Evolutionary conservation across 2,797 vertebrate species (phyloP).

Genomic region (Sebastes dallii): DNA sequence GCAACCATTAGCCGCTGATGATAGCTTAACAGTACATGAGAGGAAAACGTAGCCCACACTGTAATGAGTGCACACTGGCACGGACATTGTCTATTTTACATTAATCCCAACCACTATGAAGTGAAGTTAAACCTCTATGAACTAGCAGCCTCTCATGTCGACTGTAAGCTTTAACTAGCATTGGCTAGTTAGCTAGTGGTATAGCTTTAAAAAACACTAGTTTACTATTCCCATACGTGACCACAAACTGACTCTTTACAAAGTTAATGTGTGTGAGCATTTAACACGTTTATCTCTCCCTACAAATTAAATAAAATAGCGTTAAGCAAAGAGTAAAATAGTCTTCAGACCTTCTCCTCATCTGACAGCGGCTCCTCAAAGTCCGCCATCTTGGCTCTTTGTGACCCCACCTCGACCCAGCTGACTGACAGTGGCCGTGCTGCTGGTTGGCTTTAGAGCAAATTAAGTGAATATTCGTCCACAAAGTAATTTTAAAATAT

Average conservation of each 20-base stretch:
- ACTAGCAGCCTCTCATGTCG: constrained; percentile 1
- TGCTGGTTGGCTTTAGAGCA: not conserved
- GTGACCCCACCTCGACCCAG: constrained; percentile 80
- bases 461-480: not conserved
- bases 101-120: not conserved
- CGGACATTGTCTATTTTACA: not conserved
- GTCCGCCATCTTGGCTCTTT: constrained; percentile 95
- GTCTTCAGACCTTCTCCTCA: constrained; percentile 90
- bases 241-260: not conserved
- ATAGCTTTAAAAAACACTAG: constrained; percentile 26
- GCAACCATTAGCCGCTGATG: constrained; percentile 54
- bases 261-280: not conserved
- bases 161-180: constrained; percentile 41
- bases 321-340: constrained; percentile 13
- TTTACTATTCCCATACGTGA: not conserved
- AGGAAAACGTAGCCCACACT: not conserved
- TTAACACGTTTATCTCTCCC: accelerated
- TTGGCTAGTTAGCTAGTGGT: constrained; percentile 61
- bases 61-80: not conserved
- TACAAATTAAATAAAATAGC: not conserved
- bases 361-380: constrained; percentile 94
- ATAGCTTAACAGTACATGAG: constrained; percentile 15
- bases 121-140: not conserved
- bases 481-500: not conserved
- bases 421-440: constrained; percentile 63